Conservation (phyloP, 2,113 vertebrate species). For the Neopipo cinnamomea region DNA sequence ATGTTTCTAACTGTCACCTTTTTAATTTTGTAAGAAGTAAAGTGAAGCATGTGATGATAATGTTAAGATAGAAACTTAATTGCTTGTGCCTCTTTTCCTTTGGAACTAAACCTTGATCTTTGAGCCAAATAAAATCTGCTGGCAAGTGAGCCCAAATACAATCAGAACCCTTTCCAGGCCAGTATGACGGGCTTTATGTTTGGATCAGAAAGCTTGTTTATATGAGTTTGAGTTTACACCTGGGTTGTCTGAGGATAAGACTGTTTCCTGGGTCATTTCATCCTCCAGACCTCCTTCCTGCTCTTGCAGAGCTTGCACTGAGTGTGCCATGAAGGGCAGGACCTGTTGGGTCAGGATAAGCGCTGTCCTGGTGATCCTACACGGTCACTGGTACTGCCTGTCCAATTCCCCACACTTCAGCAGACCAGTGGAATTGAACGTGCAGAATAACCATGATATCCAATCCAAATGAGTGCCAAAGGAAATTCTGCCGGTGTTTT, state of each 20-base stretch:
- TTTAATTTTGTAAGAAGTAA: neutral
- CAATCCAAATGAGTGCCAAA: neutral
- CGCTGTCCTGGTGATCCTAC: neutral
- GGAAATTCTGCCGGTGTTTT: neutral
- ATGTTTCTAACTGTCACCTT: neutral
- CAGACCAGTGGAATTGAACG: neutral
- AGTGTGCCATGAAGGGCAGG: neutral
- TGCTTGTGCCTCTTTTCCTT: neutral
- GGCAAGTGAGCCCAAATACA: neutral
- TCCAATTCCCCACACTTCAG: neutral
- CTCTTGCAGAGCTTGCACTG: fast-evolving
- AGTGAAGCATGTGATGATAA: neutral
- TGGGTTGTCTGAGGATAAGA: neutral
- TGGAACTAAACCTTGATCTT: neutral
- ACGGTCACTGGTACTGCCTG: neutral
- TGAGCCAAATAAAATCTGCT: neutral
- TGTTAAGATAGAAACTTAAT: neutral
- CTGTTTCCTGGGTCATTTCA: neutral
- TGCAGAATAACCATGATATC: neutral
- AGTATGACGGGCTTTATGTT: neutral
- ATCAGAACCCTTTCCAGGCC: neutral
- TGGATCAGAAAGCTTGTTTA: neutral
- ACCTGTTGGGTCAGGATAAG: neutral
- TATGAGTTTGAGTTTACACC: neutral
- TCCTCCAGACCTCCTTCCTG: neutral